Conservation (phyloP, 1,140 invertebrate species). For the Trichogramma pretiosum region DNA sequence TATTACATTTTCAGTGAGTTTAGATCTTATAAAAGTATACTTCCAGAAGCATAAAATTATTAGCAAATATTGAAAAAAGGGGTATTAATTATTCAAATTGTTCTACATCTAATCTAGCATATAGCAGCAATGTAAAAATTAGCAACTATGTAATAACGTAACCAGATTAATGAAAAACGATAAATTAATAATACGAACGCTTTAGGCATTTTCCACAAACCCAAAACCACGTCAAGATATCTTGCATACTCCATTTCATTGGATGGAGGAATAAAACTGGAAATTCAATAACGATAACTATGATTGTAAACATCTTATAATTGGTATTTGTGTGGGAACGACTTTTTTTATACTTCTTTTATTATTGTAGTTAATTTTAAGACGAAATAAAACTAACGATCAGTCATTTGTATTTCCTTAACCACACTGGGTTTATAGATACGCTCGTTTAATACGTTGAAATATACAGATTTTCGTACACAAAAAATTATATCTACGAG, state of each 20-base stretch:
- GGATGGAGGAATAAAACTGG: conserved; percentile 11
- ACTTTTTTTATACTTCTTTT: too few relatives aligned
- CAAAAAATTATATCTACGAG: conserved; percentile 32
- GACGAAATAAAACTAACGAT: too few relatives aligned
- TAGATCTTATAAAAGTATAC: too few relatives aligned
- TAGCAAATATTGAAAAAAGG: too few relatives aligned
- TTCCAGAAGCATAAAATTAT: too few relatives aligned
- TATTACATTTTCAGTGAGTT: too few relatives aligned
- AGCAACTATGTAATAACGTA: too few relatives aligned
- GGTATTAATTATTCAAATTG: too few relatives aligned
- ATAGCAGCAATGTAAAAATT: conserved; percentile 9
- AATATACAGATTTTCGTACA: not conserved
- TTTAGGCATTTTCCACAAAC: conserved; percentile 15
- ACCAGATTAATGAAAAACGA: conserved; percentile 9
- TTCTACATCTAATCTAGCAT: not conserved
- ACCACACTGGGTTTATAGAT: not conserved
- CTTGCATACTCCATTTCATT: conserved; percentile 12
- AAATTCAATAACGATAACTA: conserved; percentile 14
- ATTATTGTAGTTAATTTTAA: too few relatives aligned
- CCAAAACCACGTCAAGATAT: conserved; percentile 14
- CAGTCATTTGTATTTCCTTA: too few relatives aligned
- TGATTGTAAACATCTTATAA: conserved; percentile 6
- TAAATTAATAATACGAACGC: conserved; percentile 13
- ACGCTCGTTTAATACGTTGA: conserved; percentile 2
- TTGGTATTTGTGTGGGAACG: not conserved